Conservation (phyloP, 2,113 vertebrate species). For the Spilogale gracilis region DNA sequence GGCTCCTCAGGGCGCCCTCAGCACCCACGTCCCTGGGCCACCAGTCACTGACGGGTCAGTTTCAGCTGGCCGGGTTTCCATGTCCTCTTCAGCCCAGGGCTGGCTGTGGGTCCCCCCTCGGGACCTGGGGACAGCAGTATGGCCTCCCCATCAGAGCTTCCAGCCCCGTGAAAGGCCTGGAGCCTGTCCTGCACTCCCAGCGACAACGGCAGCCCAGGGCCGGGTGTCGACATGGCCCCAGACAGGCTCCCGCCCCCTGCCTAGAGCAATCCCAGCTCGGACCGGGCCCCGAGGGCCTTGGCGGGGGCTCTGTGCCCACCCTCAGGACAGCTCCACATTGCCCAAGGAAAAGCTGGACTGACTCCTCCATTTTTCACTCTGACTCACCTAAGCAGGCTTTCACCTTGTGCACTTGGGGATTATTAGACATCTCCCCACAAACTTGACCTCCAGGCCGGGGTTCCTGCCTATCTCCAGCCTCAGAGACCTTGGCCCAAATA, state of each 20-base stretch:
- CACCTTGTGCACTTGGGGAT: neutral
- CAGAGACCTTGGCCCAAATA: neutral
- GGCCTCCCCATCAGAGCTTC: neutral
- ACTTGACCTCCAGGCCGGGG: neutral
- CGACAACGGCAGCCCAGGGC: accelerated
- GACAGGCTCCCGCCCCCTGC: too few species aligned
- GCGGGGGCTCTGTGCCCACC: neutral
- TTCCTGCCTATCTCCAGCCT: neutral
- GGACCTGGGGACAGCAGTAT: neutral
- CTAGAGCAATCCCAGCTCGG: too few species aligned
- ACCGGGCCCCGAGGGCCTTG: accelerated
- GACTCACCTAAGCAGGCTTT: too few species aligned
- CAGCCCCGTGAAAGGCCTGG: accelerated
- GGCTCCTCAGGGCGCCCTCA: accelerated
- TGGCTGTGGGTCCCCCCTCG: neutral
- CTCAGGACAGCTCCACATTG: accelerated
- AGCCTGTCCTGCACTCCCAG: accelerated
- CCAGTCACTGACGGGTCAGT: accelerated
- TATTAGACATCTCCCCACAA: too few species aligned
- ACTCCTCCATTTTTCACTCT: neutral
- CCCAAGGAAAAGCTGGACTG: accelerated
- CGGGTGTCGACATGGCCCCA: accelerated
- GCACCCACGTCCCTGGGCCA: accelerated
- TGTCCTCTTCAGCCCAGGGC: neutral
- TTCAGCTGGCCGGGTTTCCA: accelerated